Base-by-base conservation (phyloP, 2,888 invertebrate genomes). In the Liopterus haemorrhoidalis region DNA sequence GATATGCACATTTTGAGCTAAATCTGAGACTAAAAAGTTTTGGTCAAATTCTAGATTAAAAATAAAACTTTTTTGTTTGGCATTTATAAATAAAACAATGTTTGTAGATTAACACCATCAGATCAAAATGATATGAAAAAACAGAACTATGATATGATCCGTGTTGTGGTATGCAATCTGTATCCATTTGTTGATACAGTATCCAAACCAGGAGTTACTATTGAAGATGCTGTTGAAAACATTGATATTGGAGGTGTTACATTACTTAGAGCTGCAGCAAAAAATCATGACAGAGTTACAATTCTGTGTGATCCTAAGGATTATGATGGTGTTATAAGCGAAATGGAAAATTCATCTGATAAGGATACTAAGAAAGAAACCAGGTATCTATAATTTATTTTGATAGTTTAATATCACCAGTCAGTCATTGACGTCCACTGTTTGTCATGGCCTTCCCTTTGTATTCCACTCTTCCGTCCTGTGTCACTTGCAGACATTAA, bases 171-270 rank as follows among this genome's bases (percentile, higher is more conserved):
- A 0, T 96, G 96, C 72, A 97, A 99, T 71, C 73, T 97, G 41
- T 97, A 97, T 68, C 97, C 96, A 1, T 96, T 96, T 68, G 85
- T 86, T 2, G 78, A 90, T 59, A 94, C 93, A 0, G 77, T 94
- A 1, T 78, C 86, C 1, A 85, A 87, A 51, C 76, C 84, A 0
- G 76, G 82, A 54, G 92, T 91, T 1, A 84, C 82, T 0, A 72
- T 91, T 9, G 79, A 80, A 3, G 89, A 93, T 65, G 96, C 96
- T 1, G 85, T 97, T 1, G 96, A 97, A 67, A 92, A 96, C 63
- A 90, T 97, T 53, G 96, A 96, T 64, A 96, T 96, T 53, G 94
- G 93, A 54, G 97, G 97, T 14, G 97, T 97, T 0, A 94, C 97
- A 2, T 68, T 97, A 15, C 69, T 97, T 14, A 73, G 97, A 57